A percentile compares a stretch with the other conserved stretches of the same genome.
These are phyloP conservation scores for Ridgeia piscesae DNA, from an alignment of 1,140 invertebrate species.

Conservation along the genomic window DNA sequence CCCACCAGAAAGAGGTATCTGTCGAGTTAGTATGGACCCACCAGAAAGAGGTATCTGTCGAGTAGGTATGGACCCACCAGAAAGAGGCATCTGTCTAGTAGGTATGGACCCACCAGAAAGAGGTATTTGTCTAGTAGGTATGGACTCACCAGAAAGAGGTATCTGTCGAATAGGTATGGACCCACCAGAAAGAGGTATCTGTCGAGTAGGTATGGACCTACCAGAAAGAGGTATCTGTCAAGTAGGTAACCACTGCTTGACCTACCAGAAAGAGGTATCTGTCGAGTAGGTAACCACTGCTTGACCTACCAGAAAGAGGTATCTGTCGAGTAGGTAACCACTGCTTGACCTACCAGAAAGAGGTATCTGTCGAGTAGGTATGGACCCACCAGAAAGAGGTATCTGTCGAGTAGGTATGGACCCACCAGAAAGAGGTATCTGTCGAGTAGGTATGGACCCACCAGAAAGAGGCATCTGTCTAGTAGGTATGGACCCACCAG, in stretches of 20 bases:
- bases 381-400: slow-evolving; percentile 64
- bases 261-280: slow-evolving; percentile 66
- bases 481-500: slow-evolving; percentile 63
- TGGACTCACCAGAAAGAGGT: slow-evolving; percentile 64
- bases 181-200: too few relatives aligned
- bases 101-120: slow-evolving; percentile 64
- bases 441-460: slow-evolving; percentile 62
- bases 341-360: slow-evolving; percentile 65
- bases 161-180: slow-evolving; percentile 65
- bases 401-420: slow-evolving; percentile 63
- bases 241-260: slow-evolving; percentile 65
- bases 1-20: slow-evolving; percentile 66
- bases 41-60: slow-evolving; percentile 66
- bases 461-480: slow-evolving; percentile 66
- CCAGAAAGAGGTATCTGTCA: slow-evolving; percentile 66
- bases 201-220: too few relatives aligned
- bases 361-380: slow-evolving; percentile 66
- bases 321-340: slow-evolving; percentile 65
- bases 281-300: slow-evolving; percentile 65
- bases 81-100: slow-evolving; percentile 66
- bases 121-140: slow-evolving; percentile 66
- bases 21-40: slow-evolving; percentile 62
- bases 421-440: slow-evolving; percentile 66
- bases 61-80: slow-evolving; percentile 63
- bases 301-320: slow-evolving; percentile 65